phyloP scores from a whole-genome alignment of 2,888 invertebrate species.

The Automeris io region DNA sequence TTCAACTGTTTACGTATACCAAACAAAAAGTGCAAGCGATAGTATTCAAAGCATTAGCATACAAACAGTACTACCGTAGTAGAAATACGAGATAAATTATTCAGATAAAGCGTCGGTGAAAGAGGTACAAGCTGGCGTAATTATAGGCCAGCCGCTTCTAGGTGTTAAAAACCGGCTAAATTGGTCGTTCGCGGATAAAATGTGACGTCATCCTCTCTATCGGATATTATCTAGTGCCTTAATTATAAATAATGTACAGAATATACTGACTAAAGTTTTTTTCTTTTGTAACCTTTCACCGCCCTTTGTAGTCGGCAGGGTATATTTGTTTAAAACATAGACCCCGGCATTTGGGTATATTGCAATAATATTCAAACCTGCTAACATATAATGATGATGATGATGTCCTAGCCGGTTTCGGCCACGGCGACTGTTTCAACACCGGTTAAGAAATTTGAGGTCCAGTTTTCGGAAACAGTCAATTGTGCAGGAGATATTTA shows the following conservation, averaged over 20 bases:
- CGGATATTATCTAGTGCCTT: neutral
- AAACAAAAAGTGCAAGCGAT: slow-evolving; percentile 9
- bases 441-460: too few species aligned
- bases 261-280: too few species aligned
- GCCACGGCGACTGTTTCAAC: too few species aligned
- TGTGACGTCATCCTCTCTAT: slow-evolving; percentile 6
- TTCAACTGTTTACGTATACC: neutral
- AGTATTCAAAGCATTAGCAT: slow-evolving; percentile 52
- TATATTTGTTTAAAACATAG: too few species aligned
- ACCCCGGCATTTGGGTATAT: too few species aligned
- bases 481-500: too few species aligned
- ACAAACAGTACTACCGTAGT: slow-evolving; percentile 53
- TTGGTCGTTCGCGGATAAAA: slow-evolving; percentile 19
- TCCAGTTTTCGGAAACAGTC: too few species aligned
- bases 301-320: neutral
- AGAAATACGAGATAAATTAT: slow-evolving; percentile 64
- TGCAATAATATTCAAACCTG: too few species aligned
- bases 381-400: too few species aligned
- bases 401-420: too few species aligned
- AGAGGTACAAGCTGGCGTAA: slow-evolving; percentile 51
- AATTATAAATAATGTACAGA: neutral
- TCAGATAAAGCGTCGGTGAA: slow-evolving; percentile 56
- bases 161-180: slow-evolving; percentile 25
- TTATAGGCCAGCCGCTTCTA: slow-evolving; percentile 40
- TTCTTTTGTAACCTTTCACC: too few species aligned